These are phyloP conservation scores for Bubalus kerabau DNA, from an alignment of 2,113 vertebrate species.

Conservation along the genomic window DNA sequence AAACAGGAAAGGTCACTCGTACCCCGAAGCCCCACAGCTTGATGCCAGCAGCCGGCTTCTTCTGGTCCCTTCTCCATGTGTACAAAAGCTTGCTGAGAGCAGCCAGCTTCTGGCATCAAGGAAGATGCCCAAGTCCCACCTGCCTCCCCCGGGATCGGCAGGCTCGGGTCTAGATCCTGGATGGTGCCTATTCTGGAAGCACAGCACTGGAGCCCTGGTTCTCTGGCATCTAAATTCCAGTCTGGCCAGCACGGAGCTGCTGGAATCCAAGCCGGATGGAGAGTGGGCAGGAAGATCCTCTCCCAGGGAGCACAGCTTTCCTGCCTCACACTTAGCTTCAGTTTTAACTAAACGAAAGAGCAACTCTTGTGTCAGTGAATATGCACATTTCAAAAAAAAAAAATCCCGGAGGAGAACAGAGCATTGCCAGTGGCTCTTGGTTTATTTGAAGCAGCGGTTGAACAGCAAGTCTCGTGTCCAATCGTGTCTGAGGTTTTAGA, in stretches of 20 bases:
- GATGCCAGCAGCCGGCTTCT: not conserved
- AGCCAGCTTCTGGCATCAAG: not conserved
- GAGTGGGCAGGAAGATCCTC: not conserved
- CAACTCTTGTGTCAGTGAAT: slow-evolving; percentile 9
- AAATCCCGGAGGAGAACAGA: not conserved
- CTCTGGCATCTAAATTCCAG: not conserved
- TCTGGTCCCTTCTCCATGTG: not conserved
- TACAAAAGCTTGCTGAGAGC: not conserved
- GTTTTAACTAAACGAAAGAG: slow-evolving; percentile 5
- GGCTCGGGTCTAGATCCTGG: not conserved
- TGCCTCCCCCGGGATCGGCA: not conserved
- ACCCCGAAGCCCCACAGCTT: not conserved
- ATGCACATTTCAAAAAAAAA: not conserved
- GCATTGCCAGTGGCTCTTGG: not conserved
- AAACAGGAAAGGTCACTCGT: not conserved
- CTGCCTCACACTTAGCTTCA: not conserved
- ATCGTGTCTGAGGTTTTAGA: not conserved
- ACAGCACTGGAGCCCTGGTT: not conserved
- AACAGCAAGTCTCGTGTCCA: not conserved
- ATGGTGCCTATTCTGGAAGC: not conserved
- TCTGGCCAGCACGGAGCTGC: not conserved
- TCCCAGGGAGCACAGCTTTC: not conserved
- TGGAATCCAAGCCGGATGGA: not conserved
- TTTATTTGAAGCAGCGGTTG: not conserved
- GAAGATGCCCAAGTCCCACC: not conserved